These are phyloP conservation scores for Apostichopus japonicus DNA, from an alignment of 35 echinoderm and acorn worm genomes.

Conservation along the genomic window DNA sequence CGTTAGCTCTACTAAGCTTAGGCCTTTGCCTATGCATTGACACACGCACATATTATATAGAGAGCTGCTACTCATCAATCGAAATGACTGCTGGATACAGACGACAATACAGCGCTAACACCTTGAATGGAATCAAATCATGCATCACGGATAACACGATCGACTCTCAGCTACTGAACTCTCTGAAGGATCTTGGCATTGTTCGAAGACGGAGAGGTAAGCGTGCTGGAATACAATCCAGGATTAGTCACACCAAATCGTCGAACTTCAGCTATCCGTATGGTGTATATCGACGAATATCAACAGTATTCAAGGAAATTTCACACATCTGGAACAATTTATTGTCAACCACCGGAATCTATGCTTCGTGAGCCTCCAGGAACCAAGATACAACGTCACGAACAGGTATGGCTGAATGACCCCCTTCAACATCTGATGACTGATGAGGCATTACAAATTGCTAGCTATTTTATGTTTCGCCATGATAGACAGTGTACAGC, in stretches of 20 bases:
- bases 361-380: conserved; percentile 5
- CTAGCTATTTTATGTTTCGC: not conserved
- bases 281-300: not conserved
- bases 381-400: not conserved
- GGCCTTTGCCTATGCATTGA: too few relatives aligned
- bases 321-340: conserved; percentile 18
- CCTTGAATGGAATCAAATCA: conserved; percentile 8
- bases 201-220: not conserved
- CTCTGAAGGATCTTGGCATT: conserved; percentile 8
- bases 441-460: not conserved
- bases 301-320: conserved; percentile 16
- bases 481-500: conserved; percentile 15
- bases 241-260: not conserved
- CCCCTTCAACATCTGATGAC: not conserved
- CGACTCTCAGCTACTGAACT: not conserved
- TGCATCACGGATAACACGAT: conserved; percentile 3
- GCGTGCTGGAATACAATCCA: not conserved
- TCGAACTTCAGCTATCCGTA: conserved; percentile 2
- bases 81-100: conserved; percentile 10
- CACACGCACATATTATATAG: not conserved
- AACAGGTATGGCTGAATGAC: not conserved
- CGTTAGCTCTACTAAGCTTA: too few relatives aligned
- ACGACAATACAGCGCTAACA: not conserved
- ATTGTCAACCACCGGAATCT: not conserved
- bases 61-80: not conserved